A percentile compares a stretch with the other conserved stretches of the same genome.
These are phyloP conservation scores for Ciconia boyciana DNA, from an alignment of 2,113 vertebrate genomes.

Conservation along the genomic window DNA sequence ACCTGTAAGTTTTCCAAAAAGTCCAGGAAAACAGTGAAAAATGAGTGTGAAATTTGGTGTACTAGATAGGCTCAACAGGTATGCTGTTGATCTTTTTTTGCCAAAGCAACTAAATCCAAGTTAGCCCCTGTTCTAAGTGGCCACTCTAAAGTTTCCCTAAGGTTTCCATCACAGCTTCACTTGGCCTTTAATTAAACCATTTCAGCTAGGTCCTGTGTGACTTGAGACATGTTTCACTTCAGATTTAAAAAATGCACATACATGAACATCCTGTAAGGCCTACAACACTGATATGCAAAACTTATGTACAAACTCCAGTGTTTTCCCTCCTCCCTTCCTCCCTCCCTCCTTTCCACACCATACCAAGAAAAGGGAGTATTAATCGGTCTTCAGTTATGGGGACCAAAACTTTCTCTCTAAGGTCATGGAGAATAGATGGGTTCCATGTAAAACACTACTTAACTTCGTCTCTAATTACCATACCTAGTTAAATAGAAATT, in stretches of 20 bases:
- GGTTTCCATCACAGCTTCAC: background rate
- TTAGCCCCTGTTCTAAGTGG: background rate
- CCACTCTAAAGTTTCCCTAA: background rate
- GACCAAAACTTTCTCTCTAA: background rate
- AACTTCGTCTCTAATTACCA: background rate
- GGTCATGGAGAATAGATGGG: background rate
- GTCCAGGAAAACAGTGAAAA: background rate
- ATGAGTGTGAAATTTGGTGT: background rate
- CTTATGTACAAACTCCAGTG: background rate
- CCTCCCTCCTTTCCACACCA: background rate
- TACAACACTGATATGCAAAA: background rate
- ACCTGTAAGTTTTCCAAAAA: background rate
- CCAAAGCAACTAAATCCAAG: background rate
- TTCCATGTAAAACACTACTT: background rate
- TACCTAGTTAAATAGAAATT: background rate
- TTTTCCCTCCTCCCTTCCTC: background rate
- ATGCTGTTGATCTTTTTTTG: background rate
- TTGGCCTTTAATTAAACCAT: background rate
- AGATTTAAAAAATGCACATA: background rate
- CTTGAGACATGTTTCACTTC: background rate
- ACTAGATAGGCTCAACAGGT: background rate
- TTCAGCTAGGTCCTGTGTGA: background rate
- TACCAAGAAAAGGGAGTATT: background rate
- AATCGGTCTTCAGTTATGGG: background rate
- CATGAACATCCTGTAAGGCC: background rate